Evolutionary conservation across 2,888 invertebrate species (phyloP).

Genomic region (Halocaridina rubra): DNA sequence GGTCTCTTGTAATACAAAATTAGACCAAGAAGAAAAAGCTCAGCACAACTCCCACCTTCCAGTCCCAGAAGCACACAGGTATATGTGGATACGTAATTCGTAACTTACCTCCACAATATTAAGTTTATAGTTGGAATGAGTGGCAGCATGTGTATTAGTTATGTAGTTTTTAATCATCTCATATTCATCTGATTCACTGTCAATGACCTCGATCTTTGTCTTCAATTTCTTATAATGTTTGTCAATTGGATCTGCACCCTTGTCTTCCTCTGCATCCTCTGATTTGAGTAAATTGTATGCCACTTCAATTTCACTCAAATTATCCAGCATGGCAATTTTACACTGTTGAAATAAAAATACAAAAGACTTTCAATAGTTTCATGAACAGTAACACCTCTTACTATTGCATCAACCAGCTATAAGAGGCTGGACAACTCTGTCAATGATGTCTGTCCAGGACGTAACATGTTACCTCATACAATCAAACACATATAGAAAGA

Average conservation of each 20-base stretch:
- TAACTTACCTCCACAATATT: constrained; percentile 75
- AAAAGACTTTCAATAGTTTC: too few relatives aligned
- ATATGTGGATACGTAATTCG: not conserved
- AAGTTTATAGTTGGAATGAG: constrained; percentile 82
- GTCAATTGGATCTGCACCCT: constrained; percentile 79
- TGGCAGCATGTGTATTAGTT: constrained; percentile 90
- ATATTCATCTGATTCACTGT: constrained; percentile 57
- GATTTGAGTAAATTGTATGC: constrained; percentile 88
- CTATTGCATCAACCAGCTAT: too few relatives aligned
- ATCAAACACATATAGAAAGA: too few relatives aligned
- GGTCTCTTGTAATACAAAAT: too few relatives aligned
- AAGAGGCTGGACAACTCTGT: too few relatives aligned
- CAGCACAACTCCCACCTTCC: too few relatives aligned
- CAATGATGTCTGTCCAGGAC: too few relatives aligned
- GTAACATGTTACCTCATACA: too few relatives aligned
- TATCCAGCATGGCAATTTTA: constrained; percentile 89
- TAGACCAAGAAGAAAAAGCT: too few relatives aligned
- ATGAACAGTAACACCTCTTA: too few relatives aligned
- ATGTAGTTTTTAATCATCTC: constrained; percentile 80
- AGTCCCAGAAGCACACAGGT: too few relatives aligned
- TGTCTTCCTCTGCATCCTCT: constrained; percentile 71
- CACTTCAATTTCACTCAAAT: constrained; percentile 92
- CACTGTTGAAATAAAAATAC: constrained; percentile 69
- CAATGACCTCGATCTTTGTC: constrained; percentile 76
- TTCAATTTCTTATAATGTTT: constrained; percentile 89